phyloP scores from a whole-genome alignment of 2,113 vertebrate species.

The Oncorhynchus clarkii region DNA sequence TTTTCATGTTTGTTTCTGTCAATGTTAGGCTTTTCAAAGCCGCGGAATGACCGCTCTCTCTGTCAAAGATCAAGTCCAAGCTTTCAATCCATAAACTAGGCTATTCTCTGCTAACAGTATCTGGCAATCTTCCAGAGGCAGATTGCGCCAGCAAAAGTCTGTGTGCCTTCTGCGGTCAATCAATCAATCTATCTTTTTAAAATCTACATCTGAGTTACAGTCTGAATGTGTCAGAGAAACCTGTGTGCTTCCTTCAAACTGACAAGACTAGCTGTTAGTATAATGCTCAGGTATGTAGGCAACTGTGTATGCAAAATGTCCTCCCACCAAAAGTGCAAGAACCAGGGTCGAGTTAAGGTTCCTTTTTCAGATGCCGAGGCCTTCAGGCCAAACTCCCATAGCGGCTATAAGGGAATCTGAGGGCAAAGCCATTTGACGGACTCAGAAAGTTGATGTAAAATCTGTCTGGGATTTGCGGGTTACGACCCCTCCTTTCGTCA shows the following conservation, averaged over 20 bases:
- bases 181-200: conserved; percentile 43
- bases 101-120: conserved; percentile 6
- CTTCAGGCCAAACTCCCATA: conserved; percentile 23
- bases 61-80: conserved; percentile 28
- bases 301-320: conserved; percentile 37
- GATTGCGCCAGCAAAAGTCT: conserved; percentile 43
- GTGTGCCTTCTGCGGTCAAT: conserved; percentile 41
- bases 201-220: conserved; percentile 37
- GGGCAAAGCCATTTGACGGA: conserved; percentile 36
- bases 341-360: conserved; percentile 35
- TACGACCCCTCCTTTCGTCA: conserved; percentile 52
- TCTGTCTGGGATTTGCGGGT: conserved; percentile 38
- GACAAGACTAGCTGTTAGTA: conserved; percentile 6
- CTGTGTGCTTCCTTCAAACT: background rate
- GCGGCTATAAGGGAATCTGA: conserved; percentile 26
- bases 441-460: conserved; percentile 43
- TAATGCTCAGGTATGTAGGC: conserved; percentile 27
- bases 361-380: conserved; percentile 27
- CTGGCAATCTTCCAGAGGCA: conserved; percentile 43
- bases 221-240: conserved; percentile 23
- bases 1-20: background rate
- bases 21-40: background rate
- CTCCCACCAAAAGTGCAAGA: conserved; percentile 6
- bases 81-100: conserved; percentile 31
- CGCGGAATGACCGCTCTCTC: conserved; percentile 18